Percentiles rank a stretch among this genome's conserved stretches.
Evolutionary conservation across 2,888 invertebrate species (phyloP).

Genomic region (Nemapogon koenigi): DNA sequence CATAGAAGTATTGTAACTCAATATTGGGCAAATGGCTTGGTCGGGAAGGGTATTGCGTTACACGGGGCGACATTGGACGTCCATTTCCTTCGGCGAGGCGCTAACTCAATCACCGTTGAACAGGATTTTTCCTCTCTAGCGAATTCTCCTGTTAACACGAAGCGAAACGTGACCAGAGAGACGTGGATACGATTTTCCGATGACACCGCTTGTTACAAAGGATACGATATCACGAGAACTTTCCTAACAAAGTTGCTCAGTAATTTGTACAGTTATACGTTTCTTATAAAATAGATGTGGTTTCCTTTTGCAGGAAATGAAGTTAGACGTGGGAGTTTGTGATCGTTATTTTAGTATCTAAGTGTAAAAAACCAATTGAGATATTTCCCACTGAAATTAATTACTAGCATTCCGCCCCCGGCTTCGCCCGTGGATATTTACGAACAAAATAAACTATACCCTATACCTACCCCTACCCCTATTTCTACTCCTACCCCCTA

Average conservation of each 20-base stretch:
- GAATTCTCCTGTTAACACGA: slow-evolving; percentile 2
- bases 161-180: slow-evolving; percentile 1
- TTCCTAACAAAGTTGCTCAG: not conserved
- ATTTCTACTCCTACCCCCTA: no score
- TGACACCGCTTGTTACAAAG: not conserved
- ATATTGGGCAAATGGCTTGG: slow-evolving; percentile 39
- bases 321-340: no score
- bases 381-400: no score
- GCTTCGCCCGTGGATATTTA: no score
- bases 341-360: no score
- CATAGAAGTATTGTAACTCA: slow-evolving; percentile 28
- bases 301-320: no score
- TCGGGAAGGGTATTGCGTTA: slow-evolving; percentile 39
- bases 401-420: no score
- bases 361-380: no score
- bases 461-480: no score
- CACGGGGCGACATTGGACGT: slow-evolving; percentile 36
- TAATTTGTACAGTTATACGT: not conserved
- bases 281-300: slow-evolving; percentile 13
- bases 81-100: slow-evolving; percentile 39
- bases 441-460: no score
- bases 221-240: not conserved
- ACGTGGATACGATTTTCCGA: not conserved
- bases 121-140: slow-evolving; percentile 32
- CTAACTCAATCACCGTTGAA: slow-evolving; percentile 48